phyloP scores from a whole-genome alignment of 1,140 invertebrate genomes.

The Hyphantria cunea region DNA sequence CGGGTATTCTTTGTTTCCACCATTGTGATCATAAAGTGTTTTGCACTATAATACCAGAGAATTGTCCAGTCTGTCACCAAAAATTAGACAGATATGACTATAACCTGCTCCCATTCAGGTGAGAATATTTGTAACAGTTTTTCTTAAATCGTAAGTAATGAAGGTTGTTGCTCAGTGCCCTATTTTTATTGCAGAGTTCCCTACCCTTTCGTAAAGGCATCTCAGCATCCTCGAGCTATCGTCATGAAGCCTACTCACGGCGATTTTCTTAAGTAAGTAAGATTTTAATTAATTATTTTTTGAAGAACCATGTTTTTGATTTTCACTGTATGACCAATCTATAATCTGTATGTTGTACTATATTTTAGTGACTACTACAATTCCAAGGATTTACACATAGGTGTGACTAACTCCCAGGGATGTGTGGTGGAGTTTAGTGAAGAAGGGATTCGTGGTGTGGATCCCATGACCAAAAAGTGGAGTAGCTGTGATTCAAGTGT shows the following conservation, averaged over 20 bases:
- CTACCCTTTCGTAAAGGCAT: constrained; percentile 89
- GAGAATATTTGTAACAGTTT: constrained; percentile 41
- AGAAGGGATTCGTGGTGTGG: constrained; percentile 84
- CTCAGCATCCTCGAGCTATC: constrained; percentile 87
- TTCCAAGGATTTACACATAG: constrained; percentile 91
- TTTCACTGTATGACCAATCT: background rate
- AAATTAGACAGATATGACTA: constrained; percentile 83
- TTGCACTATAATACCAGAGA: constrained; percentile 87
- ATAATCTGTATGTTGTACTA: too few species aligned
- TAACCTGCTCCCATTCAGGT: constrained; percentile 88
- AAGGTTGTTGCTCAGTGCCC: constrained; percentile 51
- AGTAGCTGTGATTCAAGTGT: constrained; percentile 55
- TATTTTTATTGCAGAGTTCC: constrained; percentile 84
- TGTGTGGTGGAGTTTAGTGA: constrained; percentile 90
- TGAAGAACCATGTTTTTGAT: background rate
- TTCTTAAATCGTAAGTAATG: constrained; percentile 18
- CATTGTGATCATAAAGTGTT: constrained; percentile 91
- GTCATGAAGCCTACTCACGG: constrained; percentile 90
- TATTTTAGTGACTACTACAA: constrained; percentile 88
- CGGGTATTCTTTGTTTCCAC: constrained; percentile 91
- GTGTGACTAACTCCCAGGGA: constrained; percentile 88
- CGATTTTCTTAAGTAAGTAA: constrained; percentile 90
- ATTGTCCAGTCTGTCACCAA: constrained; percentile 87
- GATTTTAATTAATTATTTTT: constrained; percentile 15
- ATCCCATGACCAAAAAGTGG: constrained; percentile 64